A percentile compares a stretch with the other conserved stretches of the same genome.
phyloP scores from a whole-genome alignment of 2,888 invertebrate species.

The Villa cingulata region DNA sequence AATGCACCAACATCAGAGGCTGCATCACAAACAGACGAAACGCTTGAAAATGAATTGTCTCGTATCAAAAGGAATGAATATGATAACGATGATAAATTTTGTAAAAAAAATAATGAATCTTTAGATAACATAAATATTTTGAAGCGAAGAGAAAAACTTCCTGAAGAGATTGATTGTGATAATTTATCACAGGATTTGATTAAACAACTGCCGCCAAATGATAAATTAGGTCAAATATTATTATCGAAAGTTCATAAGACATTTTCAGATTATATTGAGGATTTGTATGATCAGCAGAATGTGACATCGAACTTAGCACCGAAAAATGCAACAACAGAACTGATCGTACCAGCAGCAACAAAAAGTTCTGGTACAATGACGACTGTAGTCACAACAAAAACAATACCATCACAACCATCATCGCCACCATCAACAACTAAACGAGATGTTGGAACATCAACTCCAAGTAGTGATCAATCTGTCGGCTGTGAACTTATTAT shows the following conservation, averaged over 20 bases:
- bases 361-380: constrained; percentile 14
- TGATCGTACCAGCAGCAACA: background rate
- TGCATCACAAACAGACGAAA: constrained; percentile 43
- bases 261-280: constrained; percentile 31
- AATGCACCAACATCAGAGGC: constrained; percentile 49
- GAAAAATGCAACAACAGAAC: constrained; percentile 8
- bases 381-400: no score
- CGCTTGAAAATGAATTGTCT: constrained; percentile 26
- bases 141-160: constrained; percentile 37
- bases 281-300: constrained; percentile 33
- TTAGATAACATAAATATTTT: background rate
- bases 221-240: constrained; percentile 49
- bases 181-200: constrained; percentile 49
- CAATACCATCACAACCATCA: no score
- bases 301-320: constrained; percentile 25
- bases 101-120: background rate
- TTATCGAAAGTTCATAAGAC: constrained; percentile 30
- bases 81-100: constrained; percentile 7
- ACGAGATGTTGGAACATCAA: constrained; percentile 36
- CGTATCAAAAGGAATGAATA: constrained; percentile 18
- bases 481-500: constrained; percentile 11
- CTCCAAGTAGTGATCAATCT: constrained; percentile 17
- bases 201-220: constrained; percentile 46
- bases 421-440: constrained; percentile 21
- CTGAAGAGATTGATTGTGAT: constrained; percentile 70